These are phyloP conservation scores for Colletes latitarsis DNA, from an alignment of 1,140 invertebrate species.

Conservation along the genomic window DNA sequence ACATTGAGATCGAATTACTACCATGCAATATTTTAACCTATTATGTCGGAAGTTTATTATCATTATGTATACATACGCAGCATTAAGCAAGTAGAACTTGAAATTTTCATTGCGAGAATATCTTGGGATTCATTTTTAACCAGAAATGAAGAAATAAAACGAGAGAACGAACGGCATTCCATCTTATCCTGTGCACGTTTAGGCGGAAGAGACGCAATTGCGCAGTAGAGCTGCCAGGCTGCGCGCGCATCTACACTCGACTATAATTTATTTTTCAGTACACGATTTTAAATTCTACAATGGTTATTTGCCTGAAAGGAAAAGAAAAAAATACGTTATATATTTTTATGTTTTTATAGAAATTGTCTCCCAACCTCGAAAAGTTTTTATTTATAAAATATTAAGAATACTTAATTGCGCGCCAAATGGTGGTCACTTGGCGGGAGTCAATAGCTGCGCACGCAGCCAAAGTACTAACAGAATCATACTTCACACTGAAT, in stretches of 20 bases:
- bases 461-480: not conserved
- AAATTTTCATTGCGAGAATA: not conserved
- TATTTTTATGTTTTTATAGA: not conserved
- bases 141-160: not conserved
- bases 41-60: not conserved
- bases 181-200: not conserved
- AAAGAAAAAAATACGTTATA: not conserved
- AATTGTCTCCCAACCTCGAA: not conserved
- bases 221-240: not conserved
- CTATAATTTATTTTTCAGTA: not conserved
- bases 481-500: not conserved
- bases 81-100: not conserved
- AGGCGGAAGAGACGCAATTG: not conserved
- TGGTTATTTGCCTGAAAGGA: not conserved
- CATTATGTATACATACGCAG: constrained; percentile 3
- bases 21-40: not conserved
- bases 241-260: not conserved
- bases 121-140: too few relatives aligned
- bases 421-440: not conserved
- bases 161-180: too few relatives aligned
- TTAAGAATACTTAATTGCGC: not conserved
- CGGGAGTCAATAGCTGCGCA: not conserved
- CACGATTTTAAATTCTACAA: not conserved
- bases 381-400: not conserved
- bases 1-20: not conserved